phyloP scores from a whole-genome alignment of 2,888 invertebrate genomes.

The Thelaira solivaga region DNA sequence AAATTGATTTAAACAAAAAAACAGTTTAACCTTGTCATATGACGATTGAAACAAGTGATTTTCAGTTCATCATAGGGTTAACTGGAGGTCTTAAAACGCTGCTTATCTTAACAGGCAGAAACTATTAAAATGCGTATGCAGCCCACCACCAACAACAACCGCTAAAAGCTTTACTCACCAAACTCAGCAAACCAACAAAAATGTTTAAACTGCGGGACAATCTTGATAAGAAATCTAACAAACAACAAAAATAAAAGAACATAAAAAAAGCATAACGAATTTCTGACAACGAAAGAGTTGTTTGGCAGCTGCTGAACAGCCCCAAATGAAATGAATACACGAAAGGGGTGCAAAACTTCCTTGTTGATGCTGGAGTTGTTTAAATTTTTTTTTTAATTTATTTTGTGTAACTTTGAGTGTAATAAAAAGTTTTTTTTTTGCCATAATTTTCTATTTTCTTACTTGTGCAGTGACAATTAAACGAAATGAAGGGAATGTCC shows the following conservation, averaged over 20 bases:
- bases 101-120: conserved; percentile 45
- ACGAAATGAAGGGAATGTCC: conserved; percentile 46
- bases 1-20: conserved; percentile 11
- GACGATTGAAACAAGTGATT: conserved; percentile 46
- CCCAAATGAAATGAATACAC: neutral
- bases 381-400: neutral
- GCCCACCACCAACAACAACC: conserved; percentile 2
- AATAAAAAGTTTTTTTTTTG: conserved; percentile 28
- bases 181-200: conserved; percentile 7
- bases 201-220: neutral
- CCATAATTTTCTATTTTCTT: conserved; percentile 36
- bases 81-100: conserved; percentile 32
- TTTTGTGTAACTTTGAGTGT: too few species aligned
- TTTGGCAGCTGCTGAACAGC: neutral
- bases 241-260: conserved; percentile 1
- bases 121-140: conserved; percentile 35
- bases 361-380: neutral
- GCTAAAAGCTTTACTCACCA: neutral
- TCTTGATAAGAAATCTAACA: conserved; percentile 47
- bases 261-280: conserved; percentile 36
- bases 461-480: conserved; percentile 7
- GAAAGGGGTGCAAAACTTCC: conserved; percentile 23
- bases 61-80: conserved; percentile 57
- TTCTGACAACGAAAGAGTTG: conserved; percentile 14
- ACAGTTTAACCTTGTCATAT: conserved; percentile 27